Conservation (phyloP, 2,797 vertebrate genomes). For the Poecilia velifera region DNA sequence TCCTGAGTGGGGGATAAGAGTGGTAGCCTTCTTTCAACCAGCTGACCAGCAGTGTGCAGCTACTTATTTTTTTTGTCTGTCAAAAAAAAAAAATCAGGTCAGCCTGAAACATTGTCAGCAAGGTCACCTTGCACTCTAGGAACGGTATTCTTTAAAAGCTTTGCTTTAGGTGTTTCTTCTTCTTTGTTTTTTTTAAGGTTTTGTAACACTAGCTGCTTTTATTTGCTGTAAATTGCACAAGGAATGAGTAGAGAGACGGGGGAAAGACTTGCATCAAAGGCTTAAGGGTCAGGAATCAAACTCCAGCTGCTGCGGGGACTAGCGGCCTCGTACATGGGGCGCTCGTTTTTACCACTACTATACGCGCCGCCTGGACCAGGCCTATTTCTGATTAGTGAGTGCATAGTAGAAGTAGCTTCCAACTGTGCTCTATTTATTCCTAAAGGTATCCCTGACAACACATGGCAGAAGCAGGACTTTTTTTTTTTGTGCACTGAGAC, state of each 20-base stretch:
- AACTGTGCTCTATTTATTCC: neutral
- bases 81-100: neutral
- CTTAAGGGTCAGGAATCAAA: neutral
- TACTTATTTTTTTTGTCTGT: neutral
- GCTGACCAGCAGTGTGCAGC: neutral
- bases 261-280: neutral
- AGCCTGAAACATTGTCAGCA: neutral
- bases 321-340: neutral
- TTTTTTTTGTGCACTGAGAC: constrained; percentile 1
- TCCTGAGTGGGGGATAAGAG: neutral
- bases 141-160: neutral
- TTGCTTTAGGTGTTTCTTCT: neutral
- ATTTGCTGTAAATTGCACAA: neutral
- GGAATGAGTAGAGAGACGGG: neutral
- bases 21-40: neutral
- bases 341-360: neutral
- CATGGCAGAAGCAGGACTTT: constrained; percentile 1
- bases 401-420: neutral
- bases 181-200: neutral
- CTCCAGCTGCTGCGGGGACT: neutral
- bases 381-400: neutral
- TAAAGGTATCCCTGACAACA: neutral
- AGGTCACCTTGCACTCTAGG: neutral
- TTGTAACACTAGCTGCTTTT: neutral
- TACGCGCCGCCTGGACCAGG: neutral